phyloP scores from a whole-genome alignment of 2,113 vertebrate species.

The Actinemys pallida region DNA sequence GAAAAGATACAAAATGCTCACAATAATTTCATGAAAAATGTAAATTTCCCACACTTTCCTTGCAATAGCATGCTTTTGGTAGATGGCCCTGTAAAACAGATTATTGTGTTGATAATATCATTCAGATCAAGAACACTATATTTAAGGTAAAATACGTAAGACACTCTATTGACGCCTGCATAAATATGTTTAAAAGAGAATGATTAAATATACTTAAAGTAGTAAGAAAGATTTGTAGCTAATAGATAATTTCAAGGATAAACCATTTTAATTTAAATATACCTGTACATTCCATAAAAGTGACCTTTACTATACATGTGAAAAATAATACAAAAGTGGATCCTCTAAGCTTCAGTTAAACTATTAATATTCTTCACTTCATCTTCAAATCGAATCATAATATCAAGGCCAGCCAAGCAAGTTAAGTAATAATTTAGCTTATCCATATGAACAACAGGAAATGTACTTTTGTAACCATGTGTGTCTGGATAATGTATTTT shows the following conservation, averaged over 20 bases:
- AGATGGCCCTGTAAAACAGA: background rate
- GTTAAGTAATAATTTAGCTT: background rate
- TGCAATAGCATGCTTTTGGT: background rate
- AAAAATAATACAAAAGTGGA: background rate
- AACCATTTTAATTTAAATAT: background rate
- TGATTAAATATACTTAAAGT: background rate
- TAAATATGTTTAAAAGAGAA: background rate
- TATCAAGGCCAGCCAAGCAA: background rate
- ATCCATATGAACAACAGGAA: background rate
- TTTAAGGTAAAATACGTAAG: background rate
- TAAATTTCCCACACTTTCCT: background rate
- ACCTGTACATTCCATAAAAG: background rate
- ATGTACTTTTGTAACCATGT: background rate
- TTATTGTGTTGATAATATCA: fast-evolving
- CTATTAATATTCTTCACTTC: background rate
- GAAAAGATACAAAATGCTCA: background rate
- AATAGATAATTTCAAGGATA: background rate
- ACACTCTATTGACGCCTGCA: background rate
- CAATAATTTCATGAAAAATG: background rate
- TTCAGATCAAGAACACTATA: background rate
- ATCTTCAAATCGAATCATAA: background rate
- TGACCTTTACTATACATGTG: fast-evolving
- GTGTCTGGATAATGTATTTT: background rate
- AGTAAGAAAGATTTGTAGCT: background rate
- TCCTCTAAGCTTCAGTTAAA: background rate